These are phyloP conservation scores for Sclerodermus sp. DNA, from an alignment of 2,888 invertebrate species.

Conservation along the genomic window DNA sequence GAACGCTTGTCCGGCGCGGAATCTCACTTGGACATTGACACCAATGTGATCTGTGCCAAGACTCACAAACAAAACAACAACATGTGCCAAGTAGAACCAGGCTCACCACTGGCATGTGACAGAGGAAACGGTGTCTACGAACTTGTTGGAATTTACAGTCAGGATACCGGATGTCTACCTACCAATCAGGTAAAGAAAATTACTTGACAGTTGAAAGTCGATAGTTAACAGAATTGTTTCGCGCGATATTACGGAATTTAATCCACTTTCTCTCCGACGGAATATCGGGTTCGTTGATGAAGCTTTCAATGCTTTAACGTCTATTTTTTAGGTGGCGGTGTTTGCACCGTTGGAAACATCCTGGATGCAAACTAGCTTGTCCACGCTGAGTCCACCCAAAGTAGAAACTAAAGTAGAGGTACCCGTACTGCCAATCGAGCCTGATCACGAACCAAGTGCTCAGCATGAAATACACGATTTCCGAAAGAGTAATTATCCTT, in stretches of 20 bases:
- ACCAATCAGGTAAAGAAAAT: conserved; percentile 48
- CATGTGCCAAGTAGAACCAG: conserved; percentile 80
- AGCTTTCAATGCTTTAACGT: too few relatives aligned
- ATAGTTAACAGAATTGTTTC: background rate
- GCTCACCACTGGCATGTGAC: conserved; percentile 80
- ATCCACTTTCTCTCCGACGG: too few relatives aligned
- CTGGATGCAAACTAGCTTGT: conserved; percentile 40
- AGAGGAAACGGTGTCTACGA: conserved; percentile 70
- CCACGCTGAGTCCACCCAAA: conserved; percentile 11
- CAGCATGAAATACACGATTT: conserved; percentile 34
- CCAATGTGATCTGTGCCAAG: conserved; percentile 71
- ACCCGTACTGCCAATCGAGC: background rate
- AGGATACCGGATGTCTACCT: conserved; percentile 70
- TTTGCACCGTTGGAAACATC: conserved; percentile 41
- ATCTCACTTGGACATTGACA: conserved; percentile 63
- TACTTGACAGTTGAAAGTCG: too few relatives aligned
- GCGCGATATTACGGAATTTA: too few relatives aligned
- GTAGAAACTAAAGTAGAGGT: background rate
- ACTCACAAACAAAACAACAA: conserved; percentile 67
- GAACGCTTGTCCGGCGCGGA: conserved; percentile 63
- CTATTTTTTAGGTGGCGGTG: conserved; percentile 43
- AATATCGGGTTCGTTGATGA: too few relatives aligned
- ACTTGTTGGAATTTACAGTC: conserved; percentile 74
- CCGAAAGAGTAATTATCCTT: conserved; percentile 35
- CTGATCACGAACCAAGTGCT: background rate